Evolutionary conservation across 2,113 vertebrate genomes (phyloP).

Genomic region (Lepisosteus oculatus): DNA sequence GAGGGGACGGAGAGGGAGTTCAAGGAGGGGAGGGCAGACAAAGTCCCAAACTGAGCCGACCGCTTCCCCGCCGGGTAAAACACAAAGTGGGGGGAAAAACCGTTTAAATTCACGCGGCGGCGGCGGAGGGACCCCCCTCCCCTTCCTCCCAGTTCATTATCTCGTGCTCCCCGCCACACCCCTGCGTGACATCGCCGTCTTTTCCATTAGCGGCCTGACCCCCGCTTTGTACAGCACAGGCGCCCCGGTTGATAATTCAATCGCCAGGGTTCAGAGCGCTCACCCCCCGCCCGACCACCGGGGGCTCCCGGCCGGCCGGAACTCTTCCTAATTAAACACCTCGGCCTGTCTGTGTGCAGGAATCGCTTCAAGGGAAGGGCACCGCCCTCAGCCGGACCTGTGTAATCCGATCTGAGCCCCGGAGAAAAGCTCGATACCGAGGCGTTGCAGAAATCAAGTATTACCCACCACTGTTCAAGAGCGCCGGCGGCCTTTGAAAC

Average conservation of each 20-base stretch:
- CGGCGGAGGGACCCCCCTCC: slow-evolving; percentile 1
- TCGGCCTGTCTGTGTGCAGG: too few relatives aligned
- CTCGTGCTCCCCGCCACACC: background rate
- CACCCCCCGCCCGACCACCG: slow-evolving; percentile 23
- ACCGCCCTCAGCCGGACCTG: too few relatives aligned
- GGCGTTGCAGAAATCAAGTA: too few relatives aligned
- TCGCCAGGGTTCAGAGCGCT: slow-evolving; percentile 25
- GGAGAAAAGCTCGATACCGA: too few relatives aligned
- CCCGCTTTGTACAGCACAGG: slow-evolving; percentile 19
- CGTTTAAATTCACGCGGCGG: slow-evolving; percentile 11
- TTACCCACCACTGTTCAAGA: too few relatives aligned
- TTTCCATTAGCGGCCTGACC: slow-evolving; percentile 24
- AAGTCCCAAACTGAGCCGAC: slow-evolving; percentile 8
- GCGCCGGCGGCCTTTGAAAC: too few relatives aligned
- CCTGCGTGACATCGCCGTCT: slow-evolving; percentile 16
- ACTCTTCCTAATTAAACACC: slow-evolving; percentile 11
- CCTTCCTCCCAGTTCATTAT: background rate
- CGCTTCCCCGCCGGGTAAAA: slow-evolving; percentile 11
- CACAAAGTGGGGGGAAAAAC: slow-evolving; percentile 20
- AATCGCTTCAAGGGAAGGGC: too few relatives aligned
- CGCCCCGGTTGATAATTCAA: slow-evolving; percentile 34
- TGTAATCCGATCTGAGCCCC: too few relatives aligned
- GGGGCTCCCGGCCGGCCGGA: slow-evolving; percentile 12
- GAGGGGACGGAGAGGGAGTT: slow-evolving; percentile 6
- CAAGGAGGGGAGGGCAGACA: background rate